Base-by-base conservation (phyloP, 2,113 vertebrate species). In the Platysternon megacephalum region DNA sequence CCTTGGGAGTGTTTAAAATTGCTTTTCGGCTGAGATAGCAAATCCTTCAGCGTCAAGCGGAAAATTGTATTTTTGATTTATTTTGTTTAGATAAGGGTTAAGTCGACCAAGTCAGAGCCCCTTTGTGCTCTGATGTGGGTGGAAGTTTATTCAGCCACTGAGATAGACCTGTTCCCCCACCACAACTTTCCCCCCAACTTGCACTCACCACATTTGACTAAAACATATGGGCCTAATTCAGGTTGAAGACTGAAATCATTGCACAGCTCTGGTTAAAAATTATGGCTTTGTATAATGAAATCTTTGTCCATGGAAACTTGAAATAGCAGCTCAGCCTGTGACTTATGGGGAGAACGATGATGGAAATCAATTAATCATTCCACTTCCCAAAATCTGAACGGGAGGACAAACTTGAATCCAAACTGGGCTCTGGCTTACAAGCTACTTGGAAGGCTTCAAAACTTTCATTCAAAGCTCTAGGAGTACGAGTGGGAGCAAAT, bases 141-240 rank as follows among this genome's bases (percentile, higher is more conserved):
- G 84, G 92, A 89, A 94, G 86, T 97, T 98, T 97, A 82, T 95
- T 97, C 97, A 97, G 96, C 91, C 95, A 58, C 90, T 94, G 97
- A 97, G 93, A 95, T 89, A 95, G 93, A 90, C 90, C 92, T 90
- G 96, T 96, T 85, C 24, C 32, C 51, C 65, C 51, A 9, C 86
- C 46, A 52, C 83, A 21, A 9, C 83, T 85, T 72, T 81, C 94
- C 87, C 52, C 61, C 32, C 53, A 87, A 61, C 39, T 53, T 88
- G 80, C 94, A 74, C 95, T 97, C 91, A 65, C 96, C 0, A 4
- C 32, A 6, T 95, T 96, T 93, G 94, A 90, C 95, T 94, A 94
- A 88, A 98, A 98, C 98, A 98, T 98, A 97, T 98, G 98, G 98
- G 97, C 97, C 97, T 97, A 98, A 98, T 98, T 98, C 98, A 98